Base-by-base conservation (phyloP, 2,888 invertebrate genomes). In the Zaprionus lineosus region DNA sequence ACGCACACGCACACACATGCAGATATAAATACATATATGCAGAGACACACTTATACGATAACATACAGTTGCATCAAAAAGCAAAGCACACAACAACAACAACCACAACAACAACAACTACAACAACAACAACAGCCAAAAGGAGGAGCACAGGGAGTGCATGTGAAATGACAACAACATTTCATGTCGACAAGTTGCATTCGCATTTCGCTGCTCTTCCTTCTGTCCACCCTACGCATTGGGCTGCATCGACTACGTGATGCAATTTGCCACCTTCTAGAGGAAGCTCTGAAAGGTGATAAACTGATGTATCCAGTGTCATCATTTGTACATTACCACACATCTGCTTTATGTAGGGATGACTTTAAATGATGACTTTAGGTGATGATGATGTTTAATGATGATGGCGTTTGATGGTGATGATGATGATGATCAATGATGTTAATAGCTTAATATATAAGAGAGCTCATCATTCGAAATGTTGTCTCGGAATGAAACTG, bases 161-260 rank as follows among this genome's bases (percentile, higher is more conserved):
- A 68, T 63, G 68, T 51, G 43, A 68, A 68, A 68, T 68, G 67
- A 63, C 82, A 78, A 78, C 82, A 78, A 81, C 77, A 69, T 77
- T 77, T 74, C 78, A 78, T 82, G 82, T 78, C 82, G 82, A 82
- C 78, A 78, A 82, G 78, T 78, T 82, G 78, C 67, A 58, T 59
- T 82, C 65, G 57, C 72, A 64, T 74, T 74, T 62, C 40, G 56
- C 48, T 24, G 9, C n/a, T 12, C 34, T 9, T 34, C 5, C 37
- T 44, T 61, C 48, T 24, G 9, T 8, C 12, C 34, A 12, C 39
- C 5, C 37, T 28, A 3, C 7, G 4, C n/a, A 8, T 4, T 21
- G 55, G 56, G 50, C n/a, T 18, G 28, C 51, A 33, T 11, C n/a
- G 21, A 29, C 11, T 18, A 7, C 2, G 1, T 7, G 3, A 29